These are phyloP conservation scores for Desmodus rotundus DNA, from an alignment of 2,113 vertebrate genomes.

Conservation along the genomic window DNA sequence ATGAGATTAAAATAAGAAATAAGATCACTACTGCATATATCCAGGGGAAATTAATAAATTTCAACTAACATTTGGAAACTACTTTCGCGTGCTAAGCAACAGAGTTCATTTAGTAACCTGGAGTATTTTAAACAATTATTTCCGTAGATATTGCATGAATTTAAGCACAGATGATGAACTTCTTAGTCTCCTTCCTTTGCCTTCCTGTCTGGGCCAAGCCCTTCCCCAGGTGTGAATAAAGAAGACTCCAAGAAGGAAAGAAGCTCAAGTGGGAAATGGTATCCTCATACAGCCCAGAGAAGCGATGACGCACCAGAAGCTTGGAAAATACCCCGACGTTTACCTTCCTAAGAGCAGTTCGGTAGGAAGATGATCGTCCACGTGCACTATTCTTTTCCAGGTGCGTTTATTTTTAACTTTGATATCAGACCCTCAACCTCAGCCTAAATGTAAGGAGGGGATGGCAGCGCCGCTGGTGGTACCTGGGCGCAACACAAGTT, in stretches of 20 bases:
- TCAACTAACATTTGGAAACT: neutral
- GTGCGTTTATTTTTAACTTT: conserved; percentile 26
- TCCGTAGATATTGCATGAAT: neutral
- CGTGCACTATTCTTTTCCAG: conserved; percentile 62
- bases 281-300: conserved; percentile 21
- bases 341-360: neutral
- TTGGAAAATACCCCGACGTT: conserved; percentile 29
- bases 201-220: neutral
- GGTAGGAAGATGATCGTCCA: conserved; percentile 5
- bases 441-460: neutral
- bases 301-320: conserved; percentile 47
- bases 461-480: conserved; percentile 21
- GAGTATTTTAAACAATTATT: neutral
- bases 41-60: conserved; percentile 4
- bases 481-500: conserved; percentile 11
- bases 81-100: neutral
- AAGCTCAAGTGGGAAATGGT: conserved; percentile 23
- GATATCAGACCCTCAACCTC: neutral
- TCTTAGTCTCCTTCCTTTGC: neutral
- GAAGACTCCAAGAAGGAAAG: neutral
- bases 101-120: neutral
- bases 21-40: neutral
- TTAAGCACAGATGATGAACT: neutral
- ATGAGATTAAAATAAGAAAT: too few species aligned
- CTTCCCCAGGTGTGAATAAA: neutral